Evolutionary conservation across 2,888 invertebrate species (phyloP).

Genomic region (Zele albiditarsus): DNA sequence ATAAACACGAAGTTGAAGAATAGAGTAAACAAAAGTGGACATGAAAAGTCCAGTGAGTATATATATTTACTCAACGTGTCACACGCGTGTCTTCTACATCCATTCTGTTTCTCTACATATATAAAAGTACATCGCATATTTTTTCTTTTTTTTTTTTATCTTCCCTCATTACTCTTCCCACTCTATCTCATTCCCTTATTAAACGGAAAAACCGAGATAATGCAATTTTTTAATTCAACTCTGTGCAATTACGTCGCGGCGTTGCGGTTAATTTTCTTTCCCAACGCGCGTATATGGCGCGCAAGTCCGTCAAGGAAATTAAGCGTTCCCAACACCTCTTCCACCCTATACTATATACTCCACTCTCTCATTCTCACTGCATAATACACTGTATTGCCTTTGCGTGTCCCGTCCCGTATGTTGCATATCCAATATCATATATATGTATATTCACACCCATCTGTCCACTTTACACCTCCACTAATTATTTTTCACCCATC

Average conservation of each 20-base stretch:
- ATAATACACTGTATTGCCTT: background rate
- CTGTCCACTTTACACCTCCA: slow-evolving; percentile 31
- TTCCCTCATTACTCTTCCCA: slow-evolving; percentile 15
- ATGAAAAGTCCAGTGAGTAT: slow-evolving; percentile 21
- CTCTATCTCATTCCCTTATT: slow-evolving; percentile 35
- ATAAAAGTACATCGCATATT: background rate
- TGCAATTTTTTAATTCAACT: slow-evolving; percentile 42
- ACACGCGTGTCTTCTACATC: slow-evolving; percentile 27
- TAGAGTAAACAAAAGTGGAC: slow-evolving; percentile 26
- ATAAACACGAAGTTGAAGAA: slow-evolving; percentile 17
- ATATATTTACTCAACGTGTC: slow-evolving; percentile 31
- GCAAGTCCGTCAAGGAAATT: slow-evolving; percentile 42
- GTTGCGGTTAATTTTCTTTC: slow-evolving; percentile 43
- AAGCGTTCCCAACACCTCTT: slow-evolving; percentile 30
- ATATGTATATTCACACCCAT: slow-evolving; percentile 7
- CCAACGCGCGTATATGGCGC: slow-evolving; percentile 21
- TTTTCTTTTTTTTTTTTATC: background rate
- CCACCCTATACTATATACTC: background rate
- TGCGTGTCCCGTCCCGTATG: slow-evolving; percentile 11
- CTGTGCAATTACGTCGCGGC: slow-evolving; percentile 40
- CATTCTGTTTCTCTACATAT: slow-evolving; percentile 23
- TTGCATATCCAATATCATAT: background rate
- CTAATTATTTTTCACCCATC: slow-evolving; percentile 32
- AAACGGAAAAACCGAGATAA: slow-evolving; percentile 42
- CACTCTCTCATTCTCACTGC: slow-evolving; percentile 7